A percentile compares a stretch with the other conserved stretches of the same genome.
Conservation (phyloP, 1,140 invertebrate species). For the Cataglyphis hispanica region DNA sequence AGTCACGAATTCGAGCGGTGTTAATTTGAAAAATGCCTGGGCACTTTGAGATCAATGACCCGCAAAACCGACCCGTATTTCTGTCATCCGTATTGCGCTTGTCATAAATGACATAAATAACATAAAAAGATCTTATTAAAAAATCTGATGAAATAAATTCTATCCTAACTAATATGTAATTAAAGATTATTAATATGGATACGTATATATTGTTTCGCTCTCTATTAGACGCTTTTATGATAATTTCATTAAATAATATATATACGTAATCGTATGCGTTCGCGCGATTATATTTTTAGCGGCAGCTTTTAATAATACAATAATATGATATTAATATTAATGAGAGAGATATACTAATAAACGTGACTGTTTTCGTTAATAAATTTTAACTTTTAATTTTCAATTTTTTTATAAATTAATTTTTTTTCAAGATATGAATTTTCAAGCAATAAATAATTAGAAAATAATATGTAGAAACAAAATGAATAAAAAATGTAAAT, state of each 20-base stretch:
- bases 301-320: not conserved
- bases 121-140: constrained; percentile 47
- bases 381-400: not conserved
- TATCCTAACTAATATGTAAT: no score
- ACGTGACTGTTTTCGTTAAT: not conserved
- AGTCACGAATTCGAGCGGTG: constrained; percentile 39
- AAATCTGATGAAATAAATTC: constrained; percentile 5
- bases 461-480: not conserved
- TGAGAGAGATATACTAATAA: not conserved
- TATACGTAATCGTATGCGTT: not conserved
- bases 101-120: constrained; percentile 36
- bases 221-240: not conserved
- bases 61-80: constrained; percentile 60
- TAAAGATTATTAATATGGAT: not conserved
- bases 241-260: constrained; percentile 27
- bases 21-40: constrained; percentile 6
- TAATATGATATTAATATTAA: not conserved
- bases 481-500: not conserved
- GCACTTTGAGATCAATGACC: constrained; percentile 39
- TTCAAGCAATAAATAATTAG: not conserved
- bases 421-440: not conserved
- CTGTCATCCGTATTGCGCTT: constrained; percentile 50
- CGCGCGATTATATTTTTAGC: not conserved
- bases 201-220: constrained; percentile 19
- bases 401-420: not conserved